Conservation (phyloP, 1,140 invertebrate genomes). For the Mercenaria mercenaria region DNA sequence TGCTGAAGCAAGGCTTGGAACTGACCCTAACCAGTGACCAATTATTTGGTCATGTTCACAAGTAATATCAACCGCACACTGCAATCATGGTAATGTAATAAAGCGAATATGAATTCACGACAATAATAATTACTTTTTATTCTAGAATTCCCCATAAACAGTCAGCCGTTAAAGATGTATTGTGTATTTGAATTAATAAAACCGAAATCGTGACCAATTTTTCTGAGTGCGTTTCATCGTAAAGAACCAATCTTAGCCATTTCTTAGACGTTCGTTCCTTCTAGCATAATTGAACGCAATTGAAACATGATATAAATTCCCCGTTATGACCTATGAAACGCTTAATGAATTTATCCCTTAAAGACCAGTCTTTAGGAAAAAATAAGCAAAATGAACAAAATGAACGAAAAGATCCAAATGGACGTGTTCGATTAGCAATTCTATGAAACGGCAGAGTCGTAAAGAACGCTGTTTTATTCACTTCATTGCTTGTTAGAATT, state of each 20-base stretch:
- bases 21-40: slow-evolving; percentile 1
- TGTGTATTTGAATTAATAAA: slow-evolving; percentile 68
- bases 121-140: slow-evolving; percentile 55
- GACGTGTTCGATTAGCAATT: slow-evolving; percentile 54
- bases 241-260: slow-evolving; percentile 67
- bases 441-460: slow-evolving; percentile 46
- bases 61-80: slow-evolving; percentile 5
- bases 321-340: slow-evolving; percentile 68
- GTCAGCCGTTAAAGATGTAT: slow-evolving; percentile 47
- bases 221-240: slow-evolving; percentile 63
- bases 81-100: slow-evolving; percentile 42
- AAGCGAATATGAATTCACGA: slow-evolving; percentile 29
- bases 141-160: slow-evolving; percentile 42
- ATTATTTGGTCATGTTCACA: slow-evolving; percentile 6
- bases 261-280: slow-evolving; percentile 47
- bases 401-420: slow-evolving; percentile 59
- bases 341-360: slow-evolving; percentile 66
- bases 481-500: slow-evolving; percentile 53
- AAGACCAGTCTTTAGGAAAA: slow-evolving; percentile 4
- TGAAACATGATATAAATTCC: slow-evolving; percentile 68
- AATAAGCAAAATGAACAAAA: slow-evolving; percentile 62
- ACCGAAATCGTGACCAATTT: slow-evolving; percentile 62
- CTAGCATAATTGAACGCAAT: slow-evolving; percentile 55
- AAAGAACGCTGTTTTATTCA: slow-evolving; percentile 64
- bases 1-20: background rate